Evolutionary conservation across 2,113 vertebrate genomes (phyloP), one percentile per base, ranked within the genome.

Genomic region (Carassius carassius): DNA sequence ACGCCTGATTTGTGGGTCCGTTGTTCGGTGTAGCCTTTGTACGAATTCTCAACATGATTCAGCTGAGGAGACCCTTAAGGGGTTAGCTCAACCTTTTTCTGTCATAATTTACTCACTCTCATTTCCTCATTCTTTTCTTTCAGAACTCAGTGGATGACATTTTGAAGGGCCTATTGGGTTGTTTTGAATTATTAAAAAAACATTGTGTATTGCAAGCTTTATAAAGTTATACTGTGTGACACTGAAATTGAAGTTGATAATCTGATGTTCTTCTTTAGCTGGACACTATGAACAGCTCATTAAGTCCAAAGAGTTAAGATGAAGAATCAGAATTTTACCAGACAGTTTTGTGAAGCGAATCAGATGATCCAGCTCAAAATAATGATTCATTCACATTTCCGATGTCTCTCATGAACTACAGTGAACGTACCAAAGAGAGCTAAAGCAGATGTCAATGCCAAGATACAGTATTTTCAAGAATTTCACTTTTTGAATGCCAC

Each of bases 1-100:
- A 82, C 19, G 49, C 47, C 21, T 54, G 65, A 81, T 81, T 81
- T 81, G 62, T 81, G 63, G 69, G 44, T 81, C 79, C 69, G 44
- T 69, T 82, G 65, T 70, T 72, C 47, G 9, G 37, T 19, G 78
- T 80, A 47, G 35, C n/a, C 60, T 29, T 21, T 47, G 37, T 65
- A 25, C 19, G 37, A 80, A 65, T 80, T 63, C 32, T n/a, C 37
- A 63, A 62, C 58, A 63, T 21, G 3, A 79, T 23, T 79, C 6
- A 23, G 21, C 41, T 21, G 3, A 12, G 72, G 12, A 63, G 58
- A 63, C 25, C 51, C 75, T 77, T 35, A 17, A 74, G 44, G 44
- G 12, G n/a, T 49, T 49, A 74, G 12, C 25, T 44, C n/a, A 74
- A 17, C 9, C 32, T 37, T 70, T 37, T 69, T 69, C 65, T 35